These are phyloP conservation scores for Drosophila guanche DNA, from an alignment of 1,140 invertebrate genomes.

Conservation along the genomic window DNA sequence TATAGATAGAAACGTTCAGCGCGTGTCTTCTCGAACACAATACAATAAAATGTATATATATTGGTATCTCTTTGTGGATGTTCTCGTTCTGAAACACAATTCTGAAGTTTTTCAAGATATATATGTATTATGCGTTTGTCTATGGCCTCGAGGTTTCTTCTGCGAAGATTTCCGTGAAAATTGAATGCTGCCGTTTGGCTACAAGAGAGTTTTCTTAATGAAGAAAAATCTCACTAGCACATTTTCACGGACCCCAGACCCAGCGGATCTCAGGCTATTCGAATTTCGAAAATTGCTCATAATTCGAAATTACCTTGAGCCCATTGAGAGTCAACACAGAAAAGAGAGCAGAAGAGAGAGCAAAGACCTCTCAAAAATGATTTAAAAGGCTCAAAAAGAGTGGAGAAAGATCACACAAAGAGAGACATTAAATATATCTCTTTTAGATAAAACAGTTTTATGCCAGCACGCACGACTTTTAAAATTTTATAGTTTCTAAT, in stretches of 20 bases:
- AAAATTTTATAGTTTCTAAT: conserved; percentile 19
- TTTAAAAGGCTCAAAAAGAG: conserved; percentile 32
- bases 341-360: conserved; percentile 13
- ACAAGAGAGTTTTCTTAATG: conserved; percentile 83
- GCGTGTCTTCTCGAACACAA: conserved; percentile 37
- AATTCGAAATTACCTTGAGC: conserved; percentile 56
- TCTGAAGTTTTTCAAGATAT: conserved; percentile 56
- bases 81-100: conserved; percentile 43
- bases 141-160: conserved; percentile 58
- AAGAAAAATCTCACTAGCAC: conserved; percentile 41
- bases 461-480: conserved; percentile 41
- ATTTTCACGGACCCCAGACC: conserved; percentile 25
- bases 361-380: neutral
- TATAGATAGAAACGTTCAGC: conserved; percentile 55
- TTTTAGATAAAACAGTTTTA: conserved; percentile 19
- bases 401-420: conserved; percentile 11
- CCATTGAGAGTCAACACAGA: conserved; percentile 24
- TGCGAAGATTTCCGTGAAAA: conserved; percentile 82
- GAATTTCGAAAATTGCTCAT: conserved; percentile 69
- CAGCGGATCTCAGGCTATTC: conserved; percentile 26
- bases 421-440: too few species aligned
- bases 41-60: conserved; percentile 29
- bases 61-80: conserved; percentile 46
- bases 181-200: conserved; percentile 78
- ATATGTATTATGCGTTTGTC: conserved; percentile 52